Percentiles rank a stretch among this genome's conserved stretches.
These are phyloP conservation scores for Pseudococcus viburni DNA, from an alignment of 2,888 invertebrate species.

Conservation along the genomic window DNA sequence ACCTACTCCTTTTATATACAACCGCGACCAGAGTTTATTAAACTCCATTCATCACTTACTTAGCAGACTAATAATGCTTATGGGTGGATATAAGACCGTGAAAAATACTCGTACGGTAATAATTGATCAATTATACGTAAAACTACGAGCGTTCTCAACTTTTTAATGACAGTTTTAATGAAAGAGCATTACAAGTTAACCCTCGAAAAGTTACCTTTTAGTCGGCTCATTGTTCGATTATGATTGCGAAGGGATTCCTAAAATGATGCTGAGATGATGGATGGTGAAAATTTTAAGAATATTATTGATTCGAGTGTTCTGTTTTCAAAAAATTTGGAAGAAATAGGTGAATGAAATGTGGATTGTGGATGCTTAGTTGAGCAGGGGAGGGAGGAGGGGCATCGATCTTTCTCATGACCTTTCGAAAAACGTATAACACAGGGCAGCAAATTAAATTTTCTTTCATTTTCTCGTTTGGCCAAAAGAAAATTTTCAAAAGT, in stretches of 20 bases:
- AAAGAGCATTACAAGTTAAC: neutral
- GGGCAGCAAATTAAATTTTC: too few species aligned
- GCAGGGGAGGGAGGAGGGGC: too few species aligned
- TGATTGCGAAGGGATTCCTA: neutral
- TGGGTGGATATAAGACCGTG: neutral
- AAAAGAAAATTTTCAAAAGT: too few species aligned
- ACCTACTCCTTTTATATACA: neutral
- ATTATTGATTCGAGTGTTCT: too few species aligned
- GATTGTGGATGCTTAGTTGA: too few species aligned
- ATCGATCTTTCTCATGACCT: too few species aligned
- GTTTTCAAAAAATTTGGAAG: too few species aligned
- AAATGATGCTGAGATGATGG: neutral
- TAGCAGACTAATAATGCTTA: neutral
- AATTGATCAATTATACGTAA: neutral
- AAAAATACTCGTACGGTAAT: constrained; percentile 1
- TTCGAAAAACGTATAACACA: too few species aligned
- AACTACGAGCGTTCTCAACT: neutral
- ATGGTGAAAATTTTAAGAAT: neutral
- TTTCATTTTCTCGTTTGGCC: too few species aligned
- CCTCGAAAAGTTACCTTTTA: neutral
- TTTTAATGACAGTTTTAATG: constrained; percentile 14
- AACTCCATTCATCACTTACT: constrained; percentile 9
- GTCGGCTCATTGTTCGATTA: neutral
- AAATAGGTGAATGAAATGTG: too few species aligned
- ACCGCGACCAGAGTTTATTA: neutral